Base-by-base conservation (phyloP, 1,140 invertebrate species). In the Sycophaga agraensis region DNA sequence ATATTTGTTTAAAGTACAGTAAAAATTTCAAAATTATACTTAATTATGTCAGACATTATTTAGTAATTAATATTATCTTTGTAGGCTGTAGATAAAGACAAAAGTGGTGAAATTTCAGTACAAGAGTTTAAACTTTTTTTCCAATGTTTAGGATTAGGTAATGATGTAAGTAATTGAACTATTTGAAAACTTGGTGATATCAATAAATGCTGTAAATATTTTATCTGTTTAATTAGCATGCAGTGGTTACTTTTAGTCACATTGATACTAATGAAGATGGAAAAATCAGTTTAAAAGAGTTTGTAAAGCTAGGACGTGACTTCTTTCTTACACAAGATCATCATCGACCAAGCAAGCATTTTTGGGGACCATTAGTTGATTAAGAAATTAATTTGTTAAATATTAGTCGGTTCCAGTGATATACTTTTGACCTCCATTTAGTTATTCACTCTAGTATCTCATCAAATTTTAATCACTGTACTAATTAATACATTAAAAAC, bases 91-190 rank as follows among this genome's bases (percentile, higher is more conserved):
- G 91, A 93, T 74, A 91, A 89, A 69, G 89, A 92, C 72, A 84
- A 85, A 63, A 88, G 86, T 64, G 90, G 90, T 8, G 85, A 85
- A 70, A 91, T 93, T 72, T 87, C 89, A 35, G 84, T 91, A 59
- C 84, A 88, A 72, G 91, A 93, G 82, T 92, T 89, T 76, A 89
- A 91, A 79, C 68, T 91, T 66, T 92, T 92, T 81, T 93, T 90
- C 80, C 72, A 88, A 64, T 92, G 91, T 72, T 80, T 93, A 42
- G 90, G 89, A 43, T 82, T 91, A 3, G 81, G 83, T 55, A 85
- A 88, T 68, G 86, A 90, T 69, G 88, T 84, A 75, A 74, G 71
- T 73, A 67, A 43, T 37, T 24, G 51, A 26, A 24, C 21, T 4
- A 53, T 2, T 24, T 35, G 21, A 35, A 26, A 39, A 51, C 5